A percentile compares a stretch with the other conserved stretches of the same genome.
phyloP scores from a whole-genome alignment of 2,888 invertebrate genomes.

The Clunio marinus region DNA sequence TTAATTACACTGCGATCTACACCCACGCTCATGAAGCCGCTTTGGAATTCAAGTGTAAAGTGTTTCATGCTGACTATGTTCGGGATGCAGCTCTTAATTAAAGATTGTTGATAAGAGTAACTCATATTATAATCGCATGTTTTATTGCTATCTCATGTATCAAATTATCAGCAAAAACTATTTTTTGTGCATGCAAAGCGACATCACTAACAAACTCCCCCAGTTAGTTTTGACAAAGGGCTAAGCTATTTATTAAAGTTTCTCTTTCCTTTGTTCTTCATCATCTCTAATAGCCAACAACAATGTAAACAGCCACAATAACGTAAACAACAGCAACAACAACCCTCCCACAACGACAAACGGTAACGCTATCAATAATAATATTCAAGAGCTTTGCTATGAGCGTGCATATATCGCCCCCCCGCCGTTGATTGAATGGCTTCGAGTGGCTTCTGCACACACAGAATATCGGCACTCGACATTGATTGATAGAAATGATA shows the following conservation, averaged over 20 bases:
- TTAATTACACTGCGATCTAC: no score
- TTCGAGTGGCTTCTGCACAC: slow-evolving; percentile 77
- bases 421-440: slow-evolving; percentile 88
- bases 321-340: slow-evolving; percentile 46
- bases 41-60: no score
- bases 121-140: no score
- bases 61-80: no score
- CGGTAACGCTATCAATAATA: slow-evolving; percentile 49
- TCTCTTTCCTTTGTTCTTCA: slow-evolving; percentile 42
- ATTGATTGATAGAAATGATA: slow-evolving; percentile 77
- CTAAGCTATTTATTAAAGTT: slow-evolving; percentile 12
- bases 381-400: slow-evolving; percentile 72
- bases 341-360: slow-evolving; percentile 43
- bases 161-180: no score
- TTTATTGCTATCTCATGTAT: no score
- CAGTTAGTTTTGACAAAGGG: no score
- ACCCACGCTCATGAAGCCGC: no score
- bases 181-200: no score
- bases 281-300: slow-evolving; percentile 25
- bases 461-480: slow-evolving; percentile 74
- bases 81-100: no score
- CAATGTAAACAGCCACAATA: slow-evolving; percentile 47
- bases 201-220: no score
- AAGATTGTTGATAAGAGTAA: no score
- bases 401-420: slow-evolving; percentile 83